These are phyloP conservation scores for Diprion similis DNA, from an alignment of 1,140 invertebrate species.

Conservation along the genomic window DNA sequence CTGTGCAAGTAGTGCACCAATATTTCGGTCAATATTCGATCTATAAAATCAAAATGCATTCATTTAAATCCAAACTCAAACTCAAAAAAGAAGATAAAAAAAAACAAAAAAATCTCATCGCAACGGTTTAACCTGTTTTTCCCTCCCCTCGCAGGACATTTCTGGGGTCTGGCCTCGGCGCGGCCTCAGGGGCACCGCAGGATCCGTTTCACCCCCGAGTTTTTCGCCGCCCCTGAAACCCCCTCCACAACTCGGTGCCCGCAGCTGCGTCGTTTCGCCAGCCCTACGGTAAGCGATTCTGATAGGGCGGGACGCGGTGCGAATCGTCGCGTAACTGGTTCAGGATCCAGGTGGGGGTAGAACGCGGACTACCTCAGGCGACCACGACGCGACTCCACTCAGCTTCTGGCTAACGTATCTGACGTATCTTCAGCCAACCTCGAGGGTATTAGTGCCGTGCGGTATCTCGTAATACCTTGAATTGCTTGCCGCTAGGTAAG, in stretches of 20 bases:
- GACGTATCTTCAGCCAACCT: not conserved
- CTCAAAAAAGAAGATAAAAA: too few relatives aligned
- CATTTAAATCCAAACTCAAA: too few relatives aligned
- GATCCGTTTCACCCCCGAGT: too few relatives aligned
- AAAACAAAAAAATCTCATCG: too few relatives aligned
- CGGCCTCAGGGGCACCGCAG: too few relatives aligned
- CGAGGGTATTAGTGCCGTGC: conserved; percentile 1
- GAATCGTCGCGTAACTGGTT: conserved; percentile 3
- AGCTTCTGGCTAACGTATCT: conserved; percentile 4
- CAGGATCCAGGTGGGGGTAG: not conserved
- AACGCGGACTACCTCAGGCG: not conserved
- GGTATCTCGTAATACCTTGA: not conserved
- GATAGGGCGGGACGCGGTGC: not conserved
- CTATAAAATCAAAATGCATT: too few relatives aligned
- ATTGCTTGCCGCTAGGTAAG: too few relatives aligned
- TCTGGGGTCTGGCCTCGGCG: too few relatives aligned
- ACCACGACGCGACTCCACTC: not conserved
- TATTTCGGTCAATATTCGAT: too few relatives aligned
- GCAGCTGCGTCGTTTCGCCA: not conserved
- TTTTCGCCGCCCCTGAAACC: not conserved
- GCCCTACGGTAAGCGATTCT: not conserved
- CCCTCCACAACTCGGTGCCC: not conserved
- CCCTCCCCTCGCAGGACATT: too few relatives aligned
- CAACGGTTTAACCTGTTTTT: too few relatives aligned
- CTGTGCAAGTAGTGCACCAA: too few relatives aligned